Evolutionary conservation across 2,888 invertebrate genomes (phyloP).

Genomic region (Noctua janthina): DNA sequence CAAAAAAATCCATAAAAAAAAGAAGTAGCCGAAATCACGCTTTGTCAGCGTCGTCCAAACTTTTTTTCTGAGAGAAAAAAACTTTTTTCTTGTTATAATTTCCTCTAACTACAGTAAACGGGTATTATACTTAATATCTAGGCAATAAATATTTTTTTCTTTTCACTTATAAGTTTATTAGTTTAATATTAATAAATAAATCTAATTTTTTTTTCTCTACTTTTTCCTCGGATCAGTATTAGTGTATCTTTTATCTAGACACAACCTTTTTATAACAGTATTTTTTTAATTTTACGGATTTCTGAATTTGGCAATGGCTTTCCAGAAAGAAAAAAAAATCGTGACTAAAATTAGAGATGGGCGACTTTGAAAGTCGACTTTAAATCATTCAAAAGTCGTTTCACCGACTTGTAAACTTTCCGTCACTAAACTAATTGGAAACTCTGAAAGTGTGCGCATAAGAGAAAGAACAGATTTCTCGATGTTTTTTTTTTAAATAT

Average conservation of each 20-base stretch:
- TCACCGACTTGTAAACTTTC: conserved; percentile 63
- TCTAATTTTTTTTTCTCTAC: conserved; percentile 84
- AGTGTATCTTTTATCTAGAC: conserved; percentile 88
- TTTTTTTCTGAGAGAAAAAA: conserved; percentile 68
- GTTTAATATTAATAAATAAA: conserved; percentile 85
- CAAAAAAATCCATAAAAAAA: conserved; percentile 27
- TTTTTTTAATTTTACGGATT: conserved; percentile 77
- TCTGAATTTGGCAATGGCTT: conserved; percentile 86
- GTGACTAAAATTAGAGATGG: conserved; percentile 72
- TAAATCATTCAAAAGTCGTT: conserved; percentile 56
- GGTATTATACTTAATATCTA: conserved; percentile 84
- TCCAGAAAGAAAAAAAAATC: conserved; percentile 73
- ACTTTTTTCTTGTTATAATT: conserved; percentile 66
- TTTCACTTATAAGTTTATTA: conserved; percentile 78
- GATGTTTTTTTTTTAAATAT: conserved; percentile 60
- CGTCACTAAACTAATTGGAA: conserved; percentile 56
- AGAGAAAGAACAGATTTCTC: conserved; percentile 65
- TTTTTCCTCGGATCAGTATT: conserved; percentile 78
- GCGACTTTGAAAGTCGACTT: conserved; percentile 72
- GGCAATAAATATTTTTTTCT: conserved; percentile 89
- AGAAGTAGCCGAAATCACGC: conserved; percentile 67
- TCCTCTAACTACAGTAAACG: conserved; percentile 86
- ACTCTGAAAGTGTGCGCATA: conserved; percentile 67
- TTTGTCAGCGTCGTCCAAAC: conserved; percentile 65
- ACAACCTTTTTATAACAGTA: conserved; percentile 89